phyloP scores from a whole-genome alignment of 2,797 vertebrate species.

The Emys orbicularis region DNA sequence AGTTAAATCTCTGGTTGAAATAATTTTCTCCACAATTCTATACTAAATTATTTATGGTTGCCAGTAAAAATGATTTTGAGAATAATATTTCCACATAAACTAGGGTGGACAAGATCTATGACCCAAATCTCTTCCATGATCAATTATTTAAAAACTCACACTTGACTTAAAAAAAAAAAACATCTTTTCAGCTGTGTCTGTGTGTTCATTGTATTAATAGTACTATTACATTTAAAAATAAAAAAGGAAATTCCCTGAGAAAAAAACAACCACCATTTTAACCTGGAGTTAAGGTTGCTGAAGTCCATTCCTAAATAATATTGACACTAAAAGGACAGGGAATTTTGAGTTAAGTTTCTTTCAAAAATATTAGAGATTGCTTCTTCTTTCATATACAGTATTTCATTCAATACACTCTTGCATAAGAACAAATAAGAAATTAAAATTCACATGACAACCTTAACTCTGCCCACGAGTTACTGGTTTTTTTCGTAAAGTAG shows the following conservation, averaged over 20 bases:
- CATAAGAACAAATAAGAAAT: background rate
- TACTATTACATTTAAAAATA: conserved; percentile 12
- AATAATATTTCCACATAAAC: conserved; percentile 22
- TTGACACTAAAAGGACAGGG: background rate
- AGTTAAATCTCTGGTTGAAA: background rate
- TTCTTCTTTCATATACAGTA: background rate
- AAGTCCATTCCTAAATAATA: background rate
- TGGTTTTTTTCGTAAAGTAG: background rate
- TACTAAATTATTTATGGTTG: background rate
- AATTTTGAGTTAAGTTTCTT: background rate
- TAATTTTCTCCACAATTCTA: background rate
- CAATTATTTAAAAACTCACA: background rate
- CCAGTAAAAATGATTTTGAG: conserved; percentile 13
- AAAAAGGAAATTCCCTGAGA: conserved; percentile 1
- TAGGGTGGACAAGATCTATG: background rate
- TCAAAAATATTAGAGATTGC: background rate
- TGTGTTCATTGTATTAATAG: background rate
- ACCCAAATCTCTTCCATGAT: background rate
- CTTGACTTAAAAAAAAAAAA: background rate
- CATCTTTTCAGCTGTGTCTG: background rate
- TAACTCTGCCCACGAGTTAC: background rate
- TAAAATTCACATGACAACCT: background rate
- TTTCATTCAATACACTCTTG: background rate
- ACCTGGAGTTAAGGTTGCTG: background rate
- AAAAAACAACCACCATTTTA: background rate